Base-by-base conservation (phyloP, 2,797 vertebrate genomes). In the Leuciscus waleckii region DNA sequence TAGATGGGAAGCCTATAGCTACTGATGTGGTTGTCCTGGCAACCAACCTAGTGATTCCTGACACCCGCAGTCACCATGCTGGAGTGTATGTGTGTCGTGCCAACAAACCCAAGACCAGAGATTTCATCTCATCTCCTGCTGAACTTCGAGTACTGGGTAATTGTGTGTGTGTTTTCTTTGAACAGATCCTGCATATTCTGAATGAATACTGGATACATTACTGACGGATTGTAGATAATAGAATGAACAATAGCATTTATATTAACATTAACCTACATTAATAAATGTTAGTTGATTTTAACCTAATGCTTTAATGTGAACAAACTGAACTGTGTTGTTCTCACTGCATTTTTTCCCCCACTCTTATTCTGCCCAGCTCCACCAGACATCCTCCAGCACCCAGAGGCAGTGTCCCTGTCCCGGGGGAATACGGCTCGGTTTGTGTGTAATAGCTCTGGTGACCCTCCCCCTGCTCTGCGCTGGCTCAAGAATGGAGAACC, bases 371-470 rank as follows among this genome's bases (percentile, higher is more conserved):
- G 89, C 85, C 56, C 88, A 99, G 98, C 96, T 67, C 95, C 96
- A 67, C 98, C 98, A 1, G 94, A 95, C 89, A 99, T 99, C 88
- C 94, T 96, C 29, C 97, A 98, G 87, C 95, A 96, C 32, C 98
- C 98, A 0, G 98, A 99, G 93, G 96, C 96, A 0, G 96, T 97
- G 86, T 98, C 97, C 0, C 94, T 98, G 75, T 97, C 97, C 0
- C 93, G 98, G n/a, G 98, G 98, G 39, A 98, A 98, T 93, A 99
- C 98, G 0, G 98, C 97, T 26, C 94, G 98, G 29, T 99, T 99
- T 89, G 94, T 97, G 88, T 99, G 98, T 94, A 97, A 97, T 90
- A 98, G 97, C 0, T 96, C 97, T 0, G 98, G 98, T 0, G 97
- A 98, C 76, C 98, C 98, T 0, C 76, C 93, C 1, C 97, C 98